Conservation (phyloP, 2,888 invertebrate species). For the Mesorhabditis sp. region DNA sequence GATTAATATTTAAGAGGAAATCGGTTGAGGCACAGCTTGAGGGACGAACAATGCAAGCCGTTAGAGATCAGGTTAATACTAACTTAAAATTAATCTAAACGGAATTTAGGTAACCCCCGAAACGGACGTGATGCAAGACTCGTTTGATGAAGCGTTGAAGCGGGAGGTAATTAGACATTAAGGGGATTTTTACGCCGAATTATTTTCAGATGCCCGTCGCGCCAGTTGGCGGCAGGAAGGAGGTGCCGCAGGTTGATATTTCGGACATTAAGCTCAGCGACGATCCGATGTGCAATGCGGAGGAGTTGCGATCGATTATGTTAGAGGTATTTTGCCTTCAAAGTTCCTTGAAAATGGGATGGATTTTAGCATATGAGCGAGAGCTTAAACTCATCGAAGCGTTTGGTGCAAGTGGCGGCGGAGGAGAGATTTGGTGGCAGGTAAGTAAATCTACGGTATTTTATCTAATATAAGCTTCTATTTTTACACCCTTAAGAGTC, state of each 20-base stretch:
- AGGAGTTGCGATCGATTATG: slow-evolving; percentile 50
- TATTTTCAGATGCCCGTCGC: background rate
- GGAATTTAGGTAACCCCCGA: background rate
- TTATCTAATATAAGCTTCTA: slow-evolving; percentile 15
- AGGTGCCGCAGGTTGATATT: slow-evolving; percentile 32
- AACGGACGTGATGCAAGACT: background rate
- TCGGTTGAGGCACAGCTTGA: background rate
- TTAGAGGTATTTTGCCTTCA: slow-evolving; percentile 33
- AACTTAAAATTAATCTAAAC: background rate
- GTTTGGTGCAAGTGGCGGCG: slow-evolving; percentile 53
- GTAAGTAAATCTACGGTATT: slow-evolving; percentile 28
- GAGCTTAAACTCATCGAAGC: slow-evolving; percentile 53
- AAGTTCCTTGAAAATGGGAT: background rate
- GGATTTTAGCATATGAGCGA: slow-evolving; percentile 49
- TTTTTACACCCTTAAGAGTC: slow-evolving; percentile 1
- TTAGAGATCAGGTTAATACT: background rate
- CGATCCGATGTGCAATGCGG: slow-evolving; percentile 55
- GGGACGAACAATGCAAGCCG: background rate
- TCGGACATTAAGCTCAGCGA: slow-evolving; percentile 47
- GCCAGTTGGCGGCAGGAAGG: slow-evolving; percentile 4
- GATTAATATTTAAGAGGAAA: background rate
- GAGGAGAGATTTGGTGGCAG: slow-evolving; percentile 55
- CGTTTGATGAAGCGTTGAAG: background rate
- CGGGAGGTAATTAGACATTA: background rate
- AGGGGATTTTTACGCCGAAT: background rate